A percentile compares a stretch with the other conserved stretches of the same genome.
Conservation (phyloP, 2,113 vertebrate genomes). For the Procapra przewalskii region DNA sequence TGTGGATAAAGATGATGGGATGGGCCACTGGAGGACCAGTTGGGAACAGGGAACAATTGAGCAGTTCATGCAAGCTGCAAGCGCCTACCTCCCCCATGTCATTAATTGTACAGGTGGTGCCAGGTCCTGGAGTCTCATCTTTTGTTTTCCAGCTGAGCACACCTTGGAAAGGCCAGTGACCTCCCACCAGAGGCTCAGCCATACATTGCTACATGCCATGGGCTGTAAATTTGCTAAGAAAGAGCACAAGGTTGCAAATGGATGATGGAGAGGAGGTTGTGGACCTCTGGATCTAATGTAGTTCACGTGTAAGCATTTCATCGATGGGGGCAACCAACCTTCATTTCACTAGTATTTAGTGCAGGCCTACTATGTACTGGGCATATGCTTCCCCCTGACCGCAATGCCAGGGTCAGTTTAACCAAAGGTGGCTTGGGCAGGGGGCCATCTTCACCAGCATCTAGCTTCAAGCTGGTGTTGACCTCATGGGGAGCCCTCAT, state of each 20-base stretch:
- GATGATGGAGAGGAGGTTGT: fast-evolving
- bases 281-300: not conserved
- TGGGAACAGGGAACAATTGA: not conserved
- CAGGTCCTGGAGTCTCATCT: not conserved
- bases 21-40: not conserved
- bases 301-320: not conserved
- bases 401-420: fast-evolving
- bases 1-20: not conserved
- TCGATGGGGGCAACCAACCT: fast-evolving
- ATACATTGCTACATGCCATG: fast-evolving
- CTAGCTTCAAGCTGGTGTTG: too few relatives aligned
- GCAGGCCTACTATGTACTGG: not conserved
- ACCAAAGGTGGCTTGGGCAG: not conserved
- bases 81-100: fast-evolving
- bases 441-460: too few relatives aligned
- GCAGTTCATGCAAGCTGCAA: not conserved
- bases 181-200: not conserved
- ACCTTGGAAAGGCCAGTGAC: not conserved
- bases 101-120: fast-evolving
- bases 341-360: not conserved
- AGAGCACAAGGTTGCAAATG: not conserved
- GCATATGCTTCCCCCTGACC: not conserved
- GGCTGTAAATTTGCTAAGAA: not conserved
- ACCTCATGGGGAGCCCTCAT: not conserved
- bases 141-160: not conserved